Base-by-base conservation (phyloP, 2,888 invertebrate species). In the Odontocerum albicorne region DNA sequence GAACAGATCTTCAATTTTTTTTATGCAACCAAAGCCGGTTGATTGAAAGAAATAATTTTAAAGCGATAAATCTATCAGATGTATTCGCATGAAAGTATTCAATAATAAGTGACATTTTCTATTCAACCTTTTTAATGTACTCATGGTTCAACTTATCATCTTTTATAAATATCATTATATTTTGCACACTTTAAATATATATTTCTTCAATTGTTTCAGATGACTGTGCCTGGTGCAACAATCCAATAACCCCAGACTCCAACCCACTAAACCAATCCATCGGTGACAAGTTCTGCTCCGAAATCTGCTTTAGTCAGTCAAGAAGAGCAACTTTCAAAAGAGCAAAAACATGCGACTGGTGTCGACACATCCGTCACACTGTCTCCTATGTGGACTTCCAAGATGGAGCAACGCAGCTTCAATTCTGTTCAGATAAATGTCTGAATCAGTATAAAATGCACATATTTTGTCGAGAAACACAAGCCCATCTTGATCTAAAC, bases 391-490 rank as follows among this genome's bases (percentile, higher is more conserved):
- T 94, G 13, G 94, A 94, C 72, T 92, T 93, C 65, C 84, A 92
- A 81, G 94, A 94, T 67, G 93, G 93, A 38, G 91, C 92, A 62
- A 88, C 90, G 16, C 93, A 93, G 67, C 79, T 95, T 39, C 94
- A 95, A 72, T 95, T 95, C 71, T 90, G 85, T 72, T 92, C 92
- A 40, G 92, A 94, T 71, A 93, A 93, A 79, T 96, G 95, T 68
- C 80, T 95, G 63, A 95, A 94, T 69, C 94, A 95, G 72, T 96
- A 95, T 80, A 95, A 96, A 77, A 95, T 96, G 94, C 92, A 94
- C 71, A 93, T 95, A 62, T 96, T 96, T 74, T 95, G 95, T 73
- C 86, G 90, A 45, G 95, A 95, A 74, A 93, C 95, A 3, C 89
- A 92, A 69, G 93, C 94, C 4, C 94, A 94, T 69, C 81, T 95